phyloP scores from a whole-genome alignment of 2,888 invertebrate genomes.

The Agriopis aurantiaria region DNA sequence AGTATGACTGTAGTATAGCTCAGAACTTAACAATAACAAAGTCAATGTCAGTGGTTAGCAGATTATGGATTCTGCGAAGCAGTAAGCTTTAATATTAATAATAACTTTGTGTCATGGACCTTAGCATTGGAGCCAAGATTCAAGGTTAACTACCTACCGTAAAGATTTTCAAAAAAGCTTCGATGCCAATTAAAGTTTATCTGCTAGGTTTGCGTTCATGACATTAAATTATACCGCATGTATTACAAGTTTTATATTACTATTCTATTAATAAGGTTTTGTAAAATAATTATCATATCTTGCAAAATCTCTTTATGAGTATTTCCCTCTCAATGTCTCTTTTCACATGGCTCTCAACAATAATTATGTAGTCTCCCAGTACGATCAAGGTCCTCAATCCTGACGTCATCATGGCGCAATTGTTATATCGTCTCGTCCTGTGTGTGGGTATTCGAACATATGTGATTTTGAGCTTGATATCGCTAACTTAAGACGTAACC shows the following conservation, averaged over 20 bases:
- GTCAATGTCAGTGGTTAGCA: slow-evolving; percentile 60
- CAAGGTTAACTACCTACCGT: slow-evolving; percentile 64
- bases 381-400: slow-evolving; percentile 14
- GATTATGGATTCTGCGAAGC: slow-evolving; percentile 52
- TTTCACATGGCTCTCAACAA: background rate
- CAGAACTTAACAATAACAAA: slow-evolving; percentile 44
- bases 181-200: slow-evolving; percentile 24
- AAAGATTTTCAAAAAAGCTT: slow-evolving; percentile 20
- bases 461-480: slow-evolving; percentile 3
- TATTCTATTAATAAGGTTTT: background rate
- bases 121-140: slow-evolving; percentile 55
- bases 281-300: background rate
- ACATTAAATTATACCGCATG: background rate
- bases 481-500: slow-evolving; percentile 1
- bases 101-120: slow-evolving; percentile 65
- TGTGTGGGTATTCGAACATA: background rate
- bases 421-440: slow-evolving; percentile 3
- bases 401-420: slow-evolving; percentile 11
- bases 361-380: slow-evolving; percentile 5
- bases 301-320: background rate
- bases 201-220: background rate
- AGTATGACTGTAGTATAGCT: slow-evolving; percentile 10
- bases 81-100: slow-evolving; percentile 46
- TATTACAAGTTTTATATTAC: background rate
- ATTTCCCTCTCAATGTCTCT: background rate